Base-by-base conservation (phyloP, 2,113 vertebrate species). In the Micronycteris hirsuta region DNA sequence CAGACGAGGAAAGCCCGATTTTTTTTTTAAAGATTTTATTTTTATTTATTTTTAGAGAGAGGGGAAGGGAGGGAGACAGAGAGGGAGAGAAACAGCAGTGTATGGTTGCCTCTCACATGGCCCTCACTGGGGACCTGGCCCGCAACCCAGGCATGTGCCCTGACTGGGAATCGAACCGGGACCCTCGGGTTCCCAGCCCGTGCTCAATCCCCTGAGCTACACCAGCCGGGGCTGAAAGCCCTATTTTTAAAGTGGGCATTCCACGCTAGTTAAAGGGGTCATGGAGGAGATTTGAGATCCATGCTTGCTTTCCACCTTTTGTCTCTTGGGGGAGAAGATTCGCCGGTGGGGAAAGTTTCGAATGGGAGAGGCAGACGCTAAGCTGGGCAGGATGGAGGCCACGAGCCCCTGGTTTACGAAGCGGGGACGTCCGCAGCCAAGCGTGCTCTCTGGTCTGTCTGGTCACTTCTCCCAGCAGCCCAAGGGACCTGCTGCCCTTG, bases 401-500 rank as follows among this genome's bases (percentile, higher is more conserved):
- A 8, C 12, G 67, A 67, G 26, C 61, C 45, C 45, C 3, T 3
- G 5, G 36, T 13, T 54, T n/a, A 9, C 5, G 41, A 16, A 31
- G 38, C 38, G 7, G 0, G 28, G 20, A n/a, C 1, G 0, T 49
- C n/a, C 3, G 43, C 26, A 36, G 0, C 71, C 17, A 38, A 36
- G 47, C 9, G 4, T 65, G 24, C 26, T 49, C 24, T 3, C 38
- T 1, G 22, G 68, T n/a, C 28, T 14, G 68, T n/a, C 61, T 14
- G 4, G 28, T 63, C 61, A 31, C 28, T 63, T 15, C 61, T 63
- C 63, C 65, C 43, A 45, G n/a, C 47, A n/a, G n/a, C 26, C 9
- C 0, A 0, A 16, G 31, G 28, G 38, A 8, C 3, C 1, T 13
- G 0, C 33, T 58, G 33, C 38, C 22, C 24, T 67, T 12, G 52